phyloP scores from a whole-genome alignment of 2,113 vertebrate species.

The Ameiurus melas region DNA sequence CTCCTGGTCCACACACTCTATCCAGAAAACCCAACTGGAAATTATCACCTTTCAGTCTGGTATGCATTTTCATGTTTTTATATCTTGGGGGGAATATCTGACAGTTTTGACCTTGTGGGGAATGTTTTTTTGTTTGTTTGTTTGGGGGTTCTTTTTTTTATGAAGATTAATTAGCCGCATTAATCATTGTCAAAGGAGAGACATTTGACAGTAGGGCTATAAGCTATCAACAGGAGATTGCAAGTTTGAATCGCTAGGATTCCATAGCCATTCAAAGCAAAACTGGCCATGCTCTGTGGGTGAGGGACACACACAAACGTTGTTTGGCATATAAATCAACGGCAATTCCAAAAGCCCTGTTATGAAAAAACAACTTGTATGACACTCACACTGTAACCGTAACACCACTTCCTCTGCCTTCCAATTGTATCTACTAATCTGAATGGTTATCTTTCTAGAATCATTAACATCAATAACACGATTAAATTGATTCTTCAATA shows the following conservation, averaged over 20 bases:
- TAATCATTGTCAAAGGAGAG: not conserved
- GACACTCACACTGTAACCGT: no score
- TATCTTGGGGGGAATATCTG: not conserved
- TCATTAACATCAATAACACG: no score
- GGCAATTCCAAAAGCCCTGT: not conserved
- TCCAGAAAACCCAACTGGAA: conserved; percentile 80
- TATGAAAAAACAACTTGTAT: not conserved
- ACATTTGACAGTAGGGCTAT: not conserved
- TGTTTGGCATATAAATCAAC: not conserved
- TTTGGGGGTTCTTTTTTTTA: not conserved
- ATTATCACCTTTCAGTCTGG: conserved; percentile 82
- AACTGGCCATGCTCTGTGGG: not conserved
- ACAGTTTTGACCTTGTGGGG: not conserved
- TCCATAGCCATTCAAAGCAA: not conserved
- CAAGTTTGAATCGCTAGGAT: not conserved
- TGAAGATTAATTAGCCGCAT: not conserved
- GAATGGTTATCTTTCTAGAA: no score
- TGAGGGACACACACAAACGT: not conserved
- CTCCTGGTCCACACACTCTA: conserved; percentile 78
- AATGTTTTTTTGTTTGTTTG: not conserved
- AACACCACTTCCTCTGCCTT: no score
- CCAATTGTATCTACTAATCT: no score
- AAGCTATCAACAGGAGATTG: not conserved
- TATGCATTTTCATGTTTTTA: conserved; percentile 53
- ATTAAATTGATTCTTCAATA: no score